Evolutionary conservation across 1,140 invertebrate genomes (phyloP), one percentile per base, ranked within the genome.

Genomic region (Ceratina australensis): DNA sequence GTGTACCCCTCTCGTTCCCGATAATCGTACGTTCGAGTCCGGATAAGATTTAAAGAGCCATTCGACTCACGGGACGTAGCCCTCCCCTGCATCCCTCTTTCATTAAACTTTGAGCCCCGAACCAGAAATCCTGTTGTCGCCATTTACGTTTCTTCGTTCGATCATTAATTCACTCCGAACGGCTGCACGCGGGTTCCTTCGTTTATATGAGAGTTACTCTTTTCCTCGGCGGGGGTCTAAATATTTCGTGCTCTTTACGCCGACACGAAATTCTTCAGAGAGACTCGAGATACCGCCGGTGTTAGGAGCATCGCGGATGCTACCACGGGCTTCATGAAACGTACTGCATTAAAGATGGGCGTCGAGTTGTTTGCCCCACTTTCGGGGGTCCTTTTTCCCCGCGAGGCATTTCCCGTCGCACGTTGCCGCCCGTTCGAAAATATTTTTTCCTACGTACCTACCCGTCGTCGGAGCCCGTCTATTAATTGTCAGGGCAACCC

Each of bases 1-100:
- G 72, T 86, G 84, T 86, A 82, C 60, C 83, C 82, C 71, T 56
- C 75, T 67, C 68, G 64, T 74, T 75, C 69, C 69, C 84, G 83
- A 85, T 86, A 86, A 86, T 86, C 84, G 83, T 85, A 82, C 72
- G 67, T 80, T 84, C 73, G 80, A 81, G 82, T 74, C 75, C 83
- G 80, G 77, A 78, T 86, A 85, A 82, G 83, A 86, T 85, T 86
- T 86, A 86, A 86, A 82, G 83, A 77, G 67, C 83, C 84, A 85
- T 86, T 86, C 64, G 52, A 83, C 81, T 80, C 78, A 77, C 81
- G 81, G 57, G 54, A 68, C 64, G 59, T n/a, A 69, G 76, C 72
- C 69, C 80, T 75, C 74, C 79, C 57, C 84, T 84, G 76, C 72
- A 66, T 83, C 78, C 74, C 79, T 52, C 84, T 84, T 81, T 84